Base-by-base conservation (phyloP, 2,888 invertebrate species). In the Eupithecia subumbrata region DNA sequence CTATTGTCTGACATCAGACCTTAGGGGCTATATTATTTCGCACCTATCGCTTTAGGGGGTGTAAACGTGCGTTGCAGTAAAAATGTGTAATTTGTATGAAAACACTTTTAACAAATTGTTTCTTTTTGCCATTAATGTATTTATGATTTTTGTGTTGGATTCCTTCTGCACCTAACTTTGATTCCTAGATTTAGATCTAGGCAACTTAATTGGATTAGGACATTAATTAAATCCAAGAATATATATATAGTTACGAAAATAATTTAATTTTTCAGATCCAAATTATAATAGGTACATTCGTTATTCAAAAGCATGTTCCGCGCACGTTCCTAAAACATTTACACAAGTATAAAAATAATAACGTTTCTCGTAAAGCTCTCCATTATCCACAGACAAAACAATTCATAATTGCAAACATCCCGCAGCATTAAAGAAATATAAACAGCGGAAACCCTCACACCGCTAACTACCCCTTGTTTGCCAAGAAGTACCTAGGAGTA, bases 1-100 rank as follows among this genome's bases (percentile, higher is more conserved):
- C 94, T 94, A 95, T 91, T 92, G 93, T 93, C 94, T 94, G 95
- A 94, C 94, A 92, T 93, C 90, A 93, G 95, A 94, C 95, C 94
- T 93, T 87, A 80, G 90, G 78, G 91, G 93, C 93, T 94, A 94
- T 93, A 95, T 94, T 94, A 94, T 93, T 94, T 92, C 87, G 88
- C 93, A 93, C 93, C 93, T 92, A 91, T 87, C 86, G 85, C 87
- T 85, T 89, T 87, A 82, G 81, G 82, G 84, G 87, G 86, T 80
- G 79, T 66, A 74, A 75, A 80, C 78, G 80, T 77, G 80, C 83
- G 84, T 82, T 83, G 86, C 84, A 82, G 84, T 82, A 86, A 85
- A 88, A 89, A 90, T 89, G 87, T 71, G 88, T 88, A 90, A 89
- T 90, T 67, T 67, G 66, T 67, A 87, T 90, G 89, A 90, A 87